Evolutionary conservation across 2,888 invertebrate genomes (phyloP).

Genomic region (Campoplex capitator): DNA sequence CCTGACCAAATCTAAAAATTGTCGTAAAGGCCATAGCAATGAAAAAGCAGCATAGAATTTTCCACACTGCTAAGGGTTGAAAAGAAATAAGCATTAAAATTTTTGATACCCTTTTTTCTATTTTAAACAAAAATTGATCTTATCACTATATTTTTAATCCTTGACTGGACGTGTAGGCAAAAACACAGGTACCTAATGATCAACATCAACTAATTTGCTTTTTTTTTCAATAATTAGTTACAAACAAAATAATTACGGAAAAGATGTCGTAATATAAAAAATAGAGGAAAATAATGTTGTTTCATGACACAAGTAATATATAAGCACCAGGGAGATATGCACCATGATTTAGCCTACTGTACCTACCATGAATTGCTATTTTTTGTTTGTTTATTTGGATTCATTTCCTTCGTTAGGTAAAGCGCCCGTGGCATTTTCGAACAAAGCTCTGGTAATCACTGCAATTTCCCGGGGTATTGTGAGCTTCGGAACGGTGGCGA

Average conservation of each 20-base stretch:
- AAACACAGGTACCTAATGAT: too few species aligned
- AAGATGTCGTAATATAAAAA: background rate
- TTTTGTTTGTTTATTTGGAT: constrained; percentile 22
- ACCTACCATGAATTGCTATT: background rate
- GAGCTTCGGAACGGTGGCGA: constrained; percentile 13
- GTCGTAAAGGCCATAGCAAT: too few species aligned
- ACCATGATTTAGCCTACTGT: constrained; percentile 4
- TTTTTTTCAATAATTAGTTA: background rate
- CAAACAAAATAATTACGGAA: background rate
- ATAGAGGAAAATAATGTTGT: background rate
- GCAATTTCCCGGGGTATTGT: constrained; percentile 64
- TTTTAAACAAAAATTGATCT: too few species aligned
- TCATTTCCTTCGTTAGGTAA: constrained; percentile 49
- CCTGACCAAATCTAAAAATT: too few species aligned
- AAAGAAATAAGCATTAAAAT: too few species aligned
- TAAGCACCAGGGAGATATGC: background rate
- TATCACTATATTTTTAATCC: too few species aligned
- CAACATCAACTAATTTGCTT: too few species aligned
- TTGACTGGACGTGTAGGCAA: too few species aligned
- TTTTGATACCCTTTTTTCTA: too few species aligned
- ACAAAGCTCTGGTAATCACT: constrained; percentile 62
- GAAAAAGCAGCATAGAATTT: too few species aligned
- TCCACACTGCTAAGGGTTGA: too few species aligned
- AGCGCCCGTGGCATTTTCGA: constrained; percentile 41
- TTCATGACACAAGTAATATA: background rate